Percentiles rank a stretch among this genome's conserved stretches.
Conservation (phyloP, 2,797 vertebrate genomes). For the Onychomys arenicola region DNA sequence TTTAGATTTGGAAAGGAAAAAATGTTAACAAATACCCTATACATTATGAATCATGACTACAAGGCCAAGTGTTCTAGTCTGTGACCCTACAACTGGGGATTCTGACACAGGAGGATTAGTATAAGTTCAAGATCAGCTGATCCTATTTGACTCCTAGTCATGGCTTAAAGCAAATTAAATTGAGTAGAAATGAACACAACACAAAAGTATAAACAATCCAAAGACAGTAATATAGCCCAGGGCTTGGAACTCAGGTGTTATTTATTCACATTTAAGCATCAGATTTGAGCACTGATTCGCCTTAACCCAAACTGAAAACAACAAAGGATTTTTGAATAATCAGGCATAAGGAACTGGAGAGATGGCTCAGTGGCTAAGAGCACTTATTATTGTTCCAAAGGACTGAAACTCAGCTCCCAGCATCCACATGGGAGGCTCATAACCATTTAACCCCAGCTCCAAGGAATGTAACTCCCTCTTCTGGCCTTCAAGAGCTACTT, state of each 20-base stretch:
- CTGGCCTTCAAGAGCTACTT: not conserved
- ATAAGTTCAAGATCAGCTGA: not conserved
- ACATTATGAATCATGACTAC: not conserved
- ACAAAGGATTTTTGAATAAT: not conserved
- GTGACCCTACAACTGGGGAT: not conserved
- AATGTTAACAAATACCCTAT: not conserved
- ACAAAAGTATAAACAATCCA: conserved; percentile 10
- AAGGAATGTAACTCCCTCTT: not conserved
- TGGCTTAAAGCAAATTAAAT: not conserved
- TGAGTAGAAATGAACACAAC: not conserved
- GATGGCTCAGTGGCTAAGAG: not conserved
- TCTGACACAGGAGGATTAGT: not conserved
- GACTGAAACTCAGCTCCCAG: not conserved
- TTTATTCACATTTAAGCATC: not conserved
- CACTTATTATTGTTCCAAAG: not conserved
- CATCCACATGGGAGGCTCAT: too few relatives aligned
- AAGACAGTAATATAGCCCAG: not conserved
- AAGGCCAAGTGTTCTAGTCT: not conserved
- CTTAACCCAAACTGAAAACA: not conserved
- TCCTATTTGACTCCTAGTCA: not conserved
- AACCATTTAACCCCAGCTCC: not conserved
- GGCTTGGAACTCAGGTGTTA: not conserved
- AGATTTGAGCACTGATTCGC: not conserved
- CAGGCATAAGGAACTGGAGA: not conserved
- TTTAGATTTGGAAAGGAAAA: conserved; percentile 22